Evolutionary conservation across 2,888 invertebrate genomes (phyloP), one percentile per base, ranked within the genome.

Genomic region (Leptinotarsa haldemani): DNA sequence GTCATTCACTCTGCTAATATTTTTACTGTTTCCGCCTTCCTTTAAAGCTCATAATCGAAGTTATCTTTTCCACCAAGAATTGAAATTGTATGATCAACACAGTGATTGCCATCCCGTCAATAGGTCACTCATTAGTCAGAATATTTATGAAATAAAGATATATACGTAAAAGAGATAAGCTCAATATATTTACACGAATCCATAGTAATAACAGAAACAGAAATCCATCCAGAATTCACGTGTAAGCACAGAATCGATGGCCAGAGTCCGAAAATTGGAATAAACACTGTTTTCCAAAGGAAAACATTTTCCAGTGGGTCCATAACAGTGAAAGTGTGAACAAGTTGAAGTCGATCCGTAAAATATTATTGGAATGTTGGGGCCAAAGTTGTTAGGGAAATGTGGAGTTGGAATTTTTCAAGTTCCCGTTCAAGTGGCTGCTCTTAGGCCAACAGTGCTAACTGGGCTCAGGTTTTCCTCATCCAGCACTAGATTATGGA

Each of bases 391-490:
- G 12, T 13, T 56, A 56, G 56, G 56, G 13, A 50, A 61, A 20
- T 76, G 82, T 40, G 61, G 61, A n/a, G 40, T 40, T n/a, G 83
- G 84, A n/a, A 83, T 85, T 70, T 84, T 82, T 70, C 84, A 80
- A 76, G 69, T 84, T 47, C 85, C 85, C 7, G 84, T 81, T 50
- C 85, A 85, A 77, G 74, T 85, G 56, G 82, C 82, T 30, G 85
- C 84, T n/a, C 75, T 85, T 5, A 76, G 84, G 22, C 83, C 85
- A 9, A 58, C 72, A 15, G 70, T 77, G 25, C 22, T 80, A 22
- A 46, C 25, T 13, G 63, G 68, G 22, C 67, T 65, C 25, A 78
- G 84, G 70, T 72, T 76, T 64, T 84, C 81, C 47, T 88, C 86
- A 66, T 61, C 61, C 16, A n/a, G 18, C 40, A 25, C 25, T 9